Conservation (phyloP, 2,888 invertebrate species). For the Autographa pulchrina region DNA sequence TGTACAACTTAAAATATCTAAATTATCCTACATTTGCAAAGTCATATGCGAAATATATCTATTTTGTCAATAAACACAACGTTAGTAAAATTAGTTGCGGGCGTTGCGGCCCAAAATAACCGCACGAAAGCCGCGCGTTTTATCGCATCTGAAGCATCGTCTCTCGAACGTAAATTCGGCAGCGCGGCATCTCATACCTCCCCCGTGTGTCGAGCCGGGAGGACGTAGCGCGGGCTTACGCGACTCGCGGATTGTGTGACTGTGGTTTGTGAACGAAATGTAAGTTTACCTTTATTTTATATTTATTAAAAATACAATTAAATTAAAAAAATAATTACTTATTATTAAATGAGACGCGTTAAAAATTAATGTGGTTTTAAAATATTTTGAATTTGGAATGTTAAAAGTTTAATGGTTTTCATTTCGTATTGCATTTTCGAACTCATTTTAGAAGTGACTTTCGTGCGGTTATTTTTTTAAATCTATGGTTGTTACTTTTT, state of each 20-base stretch:
- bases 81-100: too few species aligned
- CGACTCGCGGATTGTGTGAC: slow-evolving; percentile 43
- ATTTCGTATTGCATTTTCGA: not conserved
- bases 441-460: not conserved
- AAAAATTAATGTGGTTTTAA: too few species aligned
- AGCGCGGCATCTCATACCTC: slow-evolving; percentile 60
- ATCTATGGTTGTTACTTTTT: not conserved
- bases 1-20: too few species aligned
- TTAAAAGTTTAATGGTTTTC: not conserved
- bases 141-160: slow-evolving; percentile 32
- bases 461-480: slow-evolving; percentile 6
- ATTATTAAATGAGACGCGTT: too few species aligned
- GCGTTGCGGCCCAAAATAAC: not conserved
- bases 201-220: slow-evolving; percentile 62
- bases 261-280: slow-evolving; percentile 58
- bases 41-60: too few species aligned
- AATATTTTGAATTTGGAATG: slow-evolving; percentile 12
- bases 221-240: slow-evolving; percentile 53
- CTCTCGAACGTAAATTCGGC: slow-evolving; percentile 40
- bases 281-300: slow-evolving; percentile 45
- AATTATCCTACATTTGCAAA: too few species aligned
- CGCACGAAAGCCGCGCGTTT: not conserved
- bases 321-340: too few species aligned
- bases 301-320: not conserved
- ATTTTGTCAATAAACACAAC: too few species aligned